Evolutionary conservation across 1,140 invertebrate species (phyloP), one percentile per base, ranked within the genome.

Genomic region (Heterodera carotae): DNA sequence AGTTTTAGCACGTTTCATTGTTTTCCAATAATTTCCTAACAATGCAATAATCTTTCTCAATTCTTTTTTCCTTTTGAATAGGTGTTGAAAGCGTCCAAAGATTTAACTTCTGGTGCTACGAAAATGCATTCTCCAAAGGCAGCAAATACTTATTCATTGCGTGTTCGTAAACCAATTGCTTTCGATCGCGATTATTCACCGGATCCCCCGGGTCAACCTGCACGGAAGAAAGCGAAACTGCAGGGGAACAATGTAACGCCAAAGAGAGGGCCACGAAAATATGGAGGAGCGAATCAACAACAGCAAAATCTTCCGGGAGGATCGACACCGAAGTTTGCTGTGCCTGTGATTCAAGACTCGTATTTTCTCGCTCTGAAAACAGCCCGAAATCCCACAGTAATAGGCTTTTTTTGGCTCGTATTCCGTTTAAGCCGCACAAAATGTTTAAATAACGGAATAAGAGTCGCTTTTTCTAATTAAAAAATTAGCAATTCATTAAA

Each of bases 71-170:
- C n/a, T n/a, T n/a, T n/a, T n/a, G n/a, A n/a, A n/a, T n/a, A n/a
- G n/a, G n/a, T n/a, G n/a, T n/a, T n/a, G n/a, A n/a, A n/a, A n/a
- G n/a, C n/a, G n/a, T n/a, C n/a, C n/a, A n/a, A n/a, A n/a, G n/a
- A n/a, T n/a, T n/a, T n/a, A n/a, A n/a, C n/a, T n/a, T n/a, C n/a
- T 43, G 39, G 39, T 43, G 39, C 39, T 43, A 10, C 39, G 0
- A 56, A 56, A 56, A 56, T 56, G 48, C 48, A 56, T 56, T 56
- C 48, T n/a, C 12, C 48, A 56, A 56, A 22, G 22, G 5, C 48
- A 66, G n/a, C 72, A 62, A 74, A 74, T n/a, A 31, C 72, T 18
- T 74, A 74, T 74, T 74, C 72, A 62, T 64, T 74, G 59, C 43
- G 72, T 18, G 72, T 56, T 8, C 43, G 72, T 2, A 74, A 74